A percentile compares a stretch with the other conserved stretches of the same genome.
Conservation (phyloP, 1,140 invertebrate species). For the Drosophila auraria region DNA sequence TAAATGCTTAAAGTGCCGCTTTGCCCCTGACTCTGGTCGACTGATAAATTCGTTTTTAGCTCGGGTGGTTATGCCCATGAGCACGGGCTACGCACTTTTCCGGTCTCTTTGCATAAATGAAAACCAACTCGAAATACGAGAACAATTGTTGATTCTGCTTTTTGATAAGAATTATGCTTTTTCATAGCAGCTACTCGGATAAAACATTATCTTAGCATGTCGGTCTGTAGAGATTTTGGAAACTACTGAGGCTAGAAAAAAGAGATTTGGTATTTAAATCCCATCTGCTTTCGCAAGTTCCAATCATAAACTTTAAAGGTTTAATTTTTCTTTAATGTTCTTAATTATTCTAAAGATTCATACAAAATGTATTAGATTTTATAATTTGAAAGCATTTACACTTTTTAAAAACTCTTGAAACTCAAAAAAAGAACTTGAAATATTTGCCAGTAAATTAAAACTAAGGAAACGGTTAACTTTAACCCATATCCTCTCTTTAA, state of each 20-base stretch:
- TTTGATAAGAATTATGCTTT: constrained; percentile 35
- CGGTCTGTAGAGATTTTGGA: background rate
- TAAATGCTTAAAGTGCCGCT: constrained; percentile 53
- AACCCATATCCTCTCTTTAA: background rate
- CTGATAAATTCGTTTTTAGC: constrained; percentile 23
- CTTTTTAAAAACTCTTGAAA: too few species aligned
- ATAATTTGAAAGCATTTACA: too few species aligned
- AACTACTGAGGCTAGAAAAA: background rate
- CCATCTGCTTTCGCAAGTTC: fast-evolving
- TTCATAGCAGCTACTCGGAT: too few species aligned
- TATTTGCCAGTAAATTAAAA: too few species aligned
- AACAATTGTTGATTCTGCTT: constrained; percentile 44
- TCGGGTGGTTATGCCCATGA: constrained; percentile 8
- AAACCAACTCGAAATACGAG: constrained; percentile 4
- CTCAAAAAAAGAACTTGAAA: too few species aligned
- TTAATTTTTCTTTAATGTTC: too few species aligned
- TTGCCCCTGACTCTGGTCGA: constrained; percentile 13
- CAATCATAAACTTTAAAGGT: background rate
- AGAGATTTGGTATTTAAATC: background rate
- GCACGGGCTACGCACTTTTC: constrained; percentile 38
- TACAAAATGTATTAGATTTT: too few species aligned
- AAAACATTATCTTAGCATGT: too few species aligned
- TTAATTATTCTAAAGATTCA: too few species aligned
- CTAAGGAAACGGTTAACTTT: too few species aligned
- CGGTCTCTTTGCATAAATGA: constrained; percentile 23